These are phyloP conservation scores for Hapalemur alaotrensis DNA, from an alignment of 2,797 vertebrate genomes.

Conservation along the genomic window DNA sequence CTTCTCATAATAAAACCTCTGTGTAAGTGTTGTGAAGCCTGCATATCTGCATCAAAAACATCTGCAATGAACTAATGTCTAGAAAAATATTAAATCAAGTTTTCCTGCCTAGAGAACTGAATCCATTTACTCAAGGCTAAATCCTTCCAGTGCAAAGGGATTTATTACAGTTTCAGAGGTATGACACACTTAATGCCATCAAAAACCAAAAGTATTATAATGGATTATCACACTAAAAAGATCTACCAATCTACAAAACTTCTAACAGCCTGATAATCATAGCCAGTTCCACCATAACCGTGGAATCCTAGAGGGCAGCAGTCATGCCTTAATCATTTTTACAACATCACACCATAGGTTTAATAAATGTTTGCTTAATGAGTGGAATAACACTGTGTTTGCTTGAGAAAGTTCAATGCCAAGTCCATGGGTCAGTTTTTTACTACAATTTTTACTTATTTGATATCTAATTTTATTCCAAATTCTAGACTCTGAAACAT, in stretches of 20 bases:
- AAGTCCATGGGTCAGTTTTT: slow-evolving; percentile 6
- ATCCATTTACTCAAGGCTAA: slow-evolving; percentile 16
- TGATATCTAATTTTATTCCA: slow-evolving; percentile 29
- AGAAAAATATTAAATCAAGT: slow-evolving; percentile 38
- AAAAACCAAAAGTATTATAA: slow-evolving; percentile 17
- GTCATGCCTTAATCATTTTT: neutral
- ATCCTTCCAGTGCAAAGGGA: neutral
- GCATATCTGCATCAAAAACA: neutral
- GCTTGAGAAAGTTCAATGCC: neutral
- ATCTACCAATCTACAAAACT: slow-evolving; percentile 33
- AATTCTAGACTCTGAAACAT: slow-evolving; percentile 41
- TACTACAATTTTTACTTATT: slow-evolving; percentile 12
- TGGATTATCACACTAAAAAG: slow-evolving; percentile 23
- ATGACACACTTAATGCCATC: neutral
- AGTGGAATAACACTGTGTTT: neutral
- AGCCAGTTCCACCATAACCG: neutral
- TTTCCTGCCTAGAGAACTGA: neutral
- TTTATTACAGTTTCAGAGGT: slow-evolving; percentile 11
- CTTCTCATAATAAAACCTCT: slow-evolving; percentile 34
- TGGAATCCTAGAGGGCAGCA: slow-evolving; percentile 42
- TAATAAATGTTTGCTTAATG: slow-evolving; percentile 19
- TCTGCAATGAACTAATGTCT: neutral
- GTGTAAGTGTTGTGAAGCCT: neutral
- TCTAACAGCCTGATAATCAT: neutral
- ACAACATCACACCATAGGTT: neutral